These are phyloP conservation scores for Drosophila oshimai DNA, from an alignment of 1,140 invertebrate species.

Conservation along the genomic window DNA sequence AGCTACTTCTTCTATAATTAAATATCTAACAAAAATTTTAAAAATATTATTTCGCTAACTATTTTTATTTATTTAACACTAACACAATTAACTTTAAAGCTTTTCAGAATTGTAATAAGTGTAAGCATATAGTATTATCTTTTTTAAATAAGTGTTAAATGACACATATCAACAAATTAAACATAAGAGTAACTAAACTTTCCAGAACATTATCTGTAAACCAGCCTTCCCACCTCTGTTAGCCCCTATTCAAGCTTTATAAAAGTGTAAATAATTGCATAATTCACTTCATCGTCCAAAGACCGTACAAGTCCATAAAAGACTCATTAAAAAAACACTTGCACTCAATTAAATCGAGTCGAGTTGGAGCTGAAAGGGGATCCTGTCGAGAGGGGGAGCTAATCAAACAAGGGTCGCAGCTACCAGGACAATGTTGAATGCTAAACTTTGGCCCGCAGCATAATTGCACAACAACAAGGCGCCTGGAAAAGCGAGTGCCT, in stretches of 20 bases:
- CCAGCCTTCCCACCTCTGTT: conserved; percentile 4
- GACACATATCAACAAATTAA: no score
- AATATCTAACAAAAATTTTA: no score
- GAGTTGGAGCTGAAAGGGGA: background rate
- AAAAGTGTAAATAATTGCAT: conserved; percentile 39
- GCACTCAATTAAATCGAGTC: conserved; percentile 74
- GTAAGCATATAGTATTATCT: no score
- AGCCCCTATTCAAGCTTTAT: background rate
- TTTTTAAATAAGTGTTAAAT: no score
- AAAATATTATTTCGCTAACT: no score
- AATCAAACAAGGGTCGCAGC: conserved; percentile 72
- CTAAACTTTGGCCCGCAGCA: conserved; percentile 50
- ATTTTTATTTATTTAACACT: no score
- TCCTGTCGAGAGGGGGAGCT: conserved; percentile 49
- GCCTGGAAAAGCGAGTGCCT: conserved; percentile 44
- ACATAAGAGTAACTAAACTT: no score
- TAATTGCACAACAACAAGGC: conserved; percentile 57
- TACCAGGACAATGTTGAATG: conserved; percentile 59
- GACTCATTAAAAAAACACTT: conserved; percentile 77
- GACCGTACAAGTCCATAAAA: conserved; percentile 64
- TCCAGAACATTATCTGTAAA: no score
- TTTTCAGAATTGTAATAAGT: no score
- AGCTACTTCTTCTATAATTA: no score
- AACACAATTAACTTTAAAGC: no score
- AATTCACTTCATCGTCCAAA: conserved; percentile 29